Conservation (phyloP, 2,888 invertebrate genomes). For the Apoda limacodes region DNA sequence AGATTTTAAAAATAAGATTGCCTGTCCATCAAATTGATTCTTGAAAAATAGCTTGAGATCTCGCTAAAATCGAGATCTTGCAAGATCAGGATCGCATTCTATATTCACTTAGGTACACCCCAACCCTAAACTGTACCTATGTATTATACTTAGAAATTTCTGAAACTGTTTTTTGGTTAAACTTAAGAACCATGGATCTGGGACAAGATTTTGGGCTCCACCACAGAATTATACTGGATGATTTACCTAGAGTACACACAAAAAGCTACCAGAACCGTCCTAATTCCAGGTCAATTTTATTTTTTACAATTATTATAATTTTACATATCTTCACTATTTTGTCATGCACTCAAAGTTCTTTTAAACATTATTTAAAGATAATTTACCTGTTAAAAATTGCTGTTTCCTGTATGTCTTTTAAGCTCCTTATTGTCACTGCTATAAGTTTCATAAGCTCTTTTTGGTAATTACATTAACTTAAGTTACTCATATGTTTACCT, state of each 20-base stretch:
- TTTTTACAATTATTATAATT: constrained; percentile 21
- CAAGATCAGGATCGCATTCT: neutral
- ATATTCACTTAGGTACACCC: constrained; percentile 12
- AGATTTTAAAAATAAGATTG: neutral
- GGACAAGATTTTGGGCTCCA: constrained; percentile 37
- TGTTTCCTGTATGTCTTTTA: too few relatives aligned
- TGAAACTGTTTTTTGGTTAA: neutral
- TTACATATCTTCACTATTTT: constrained; percentile 17
- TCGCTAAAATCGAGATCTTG: too few relatives aligned
- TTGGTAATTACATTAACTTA: too few relatives aligned
- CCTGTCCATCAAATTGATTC: neutral
- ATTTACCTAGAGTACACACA: constrained; percentile 58
- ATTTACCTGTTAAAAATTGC: too few relatives aligned
- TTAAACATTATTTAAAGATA: too few relatives aligned
- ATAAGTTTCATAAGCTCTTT: too few relatives aligned
- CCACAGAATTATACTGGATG: constrained; percentile 37
- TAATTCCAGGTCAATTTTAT: constrained; percentile 47
- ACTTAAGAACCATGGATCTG: constrained; percentile 45
- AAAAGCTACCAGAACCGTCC: constrained; percentile 59
- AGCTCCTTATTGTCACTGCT: too few relatives aligned
- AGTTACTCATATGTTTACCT: too few relatives aligned
- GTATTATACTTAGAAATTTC: neutral
- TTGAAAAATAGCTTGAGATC: too few relatives aligned
- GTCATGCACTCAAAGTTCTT: too few relatives aligned
- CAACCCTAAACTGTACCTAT: too few relatives aligned